Evolutionary conservation across 1,140 invertebrate genomes (phyloP).

Genomic region (Periplaneta americana): DNA sequence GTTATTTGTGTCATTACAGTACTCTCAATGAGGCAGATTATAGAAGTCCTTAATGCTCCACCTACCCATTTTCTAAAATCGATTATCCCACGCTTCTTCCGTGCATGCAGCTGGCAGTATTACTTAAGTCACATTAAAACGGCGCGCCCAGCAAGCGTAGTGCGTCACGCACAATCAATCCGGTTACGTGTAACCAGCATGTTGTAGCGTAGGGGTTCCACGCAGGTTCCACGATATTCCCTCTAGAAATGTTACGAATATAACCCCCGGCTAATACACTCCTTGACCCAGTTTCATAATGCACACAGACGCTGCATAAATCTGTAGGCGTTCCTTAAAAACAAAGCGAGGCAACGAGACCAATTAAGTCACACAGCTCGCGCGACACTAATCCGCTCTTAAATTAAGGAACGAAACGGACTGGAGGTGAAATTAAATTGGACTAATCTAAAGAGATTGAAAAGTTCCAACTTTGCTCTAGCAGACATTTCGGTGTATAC

Average conservation of each 20-base stretch:
- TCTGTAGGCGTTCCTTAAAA: background rate
- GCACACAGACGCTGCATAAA: background rate
- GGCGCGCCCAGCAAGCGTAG: background rate
- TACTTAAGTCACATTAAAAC: background rate
- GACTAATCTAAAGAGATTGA: background rate
- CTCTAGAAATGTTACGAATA: background rate
- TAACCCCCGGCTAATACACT: background rate
- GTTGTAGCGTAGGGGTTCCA: background rate
- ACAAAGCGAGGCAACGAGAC: background rate
- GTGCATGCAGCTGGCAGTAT: no score
- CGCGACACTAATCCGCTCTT: background rate
- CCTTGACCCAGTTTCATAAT: background rate
- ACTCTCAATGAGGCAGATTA: no score
- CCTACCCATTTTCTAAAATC: no score
- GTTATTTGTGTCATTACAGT: no score
- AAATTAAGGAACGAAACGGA: background rate
- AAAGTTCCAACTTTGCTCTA: no score
- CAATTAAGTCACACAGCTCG: background rate
- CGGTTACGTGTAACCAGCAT: background rate
- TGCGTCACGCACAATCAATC: background rate
- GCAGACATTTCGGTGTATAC: no score
- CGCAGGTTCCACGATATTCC: background rate
- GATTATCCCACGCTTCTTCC: no score
- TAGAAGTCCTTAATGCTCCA: no score
- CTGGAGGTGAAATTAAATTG: background rate